phyloP scores from a whole-genome alignment of 2,797 vertebrate species.

The Cichlasoma orientale region DNA sequence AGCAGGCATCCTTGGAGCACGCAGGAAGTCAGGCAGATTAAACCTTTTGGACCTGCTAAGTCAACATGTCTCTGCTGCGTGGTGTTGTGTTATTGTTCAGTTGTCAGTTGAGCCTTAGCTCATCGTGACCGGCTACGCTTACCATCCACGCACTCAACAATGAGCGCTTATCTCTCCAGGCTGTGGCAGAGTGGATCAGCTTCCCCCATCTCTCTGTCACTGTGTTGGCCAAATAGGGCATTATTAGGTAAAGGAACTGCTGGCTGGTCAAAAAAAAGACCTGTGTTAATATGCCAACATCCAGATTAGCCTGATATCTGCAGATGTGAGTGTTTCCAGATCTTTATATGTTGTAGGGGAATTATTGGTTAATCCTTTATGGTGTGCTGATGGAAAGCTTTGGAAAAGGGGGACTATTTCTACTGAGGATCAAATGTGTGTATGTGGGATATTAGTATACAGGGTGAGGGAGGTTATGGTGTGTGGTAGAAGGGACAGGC shows the following conservation, averaged over 20 bases:
- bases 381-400: slow-evolving; percentile 38
- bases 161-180: slow-evolving; percentile 67
- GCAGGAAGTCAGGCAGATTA: slow-evolving; percentile 79
- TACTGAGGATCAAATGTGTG: slow-evolving; percentile 24
- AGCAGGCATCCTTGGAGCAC: slow-evolving; percentile 67
- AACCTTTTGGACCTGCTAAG: slow-evolving; percentile 72
- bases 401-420: slow-evolving; percentile 38
- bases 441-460: background rate
- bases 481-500: slow-evolving; percentile 35
- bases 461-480: slow-evolving; percentile 32
- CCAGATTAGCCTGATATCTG: slow-evolving; percentile 62
- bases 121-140: slow-evolving; percentile 50
- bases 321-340: slow-evolving; percentile 42
- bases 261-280: slow-evolving; percentile 49
- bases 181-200: slow-evolving; percentile 51
- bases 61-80: slow-evolving; percentile 76
- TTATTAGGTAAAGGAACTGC: slow-evolving; percentile 64
- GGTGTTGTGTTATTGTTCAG: slow-evolving; percentile 75
- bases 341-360: slow-evolving; percentile 50
- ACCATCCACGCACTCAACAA: slow-evolving; percentile 59
- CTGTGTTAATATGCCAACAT: slow-evolving; percentile 44
- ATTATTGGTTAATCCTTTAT: slow-evolving; percentile 64
- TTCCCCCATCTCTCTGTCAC: slow-evolving; percentile 36
- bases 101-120: slow-evolving; percentile 76
- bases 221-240: slow-evolving; percentile 42